Base-by-base conservation (phyloP, 2,113 vertebrate genomes). In the Oryzias celebensis region DNA sequence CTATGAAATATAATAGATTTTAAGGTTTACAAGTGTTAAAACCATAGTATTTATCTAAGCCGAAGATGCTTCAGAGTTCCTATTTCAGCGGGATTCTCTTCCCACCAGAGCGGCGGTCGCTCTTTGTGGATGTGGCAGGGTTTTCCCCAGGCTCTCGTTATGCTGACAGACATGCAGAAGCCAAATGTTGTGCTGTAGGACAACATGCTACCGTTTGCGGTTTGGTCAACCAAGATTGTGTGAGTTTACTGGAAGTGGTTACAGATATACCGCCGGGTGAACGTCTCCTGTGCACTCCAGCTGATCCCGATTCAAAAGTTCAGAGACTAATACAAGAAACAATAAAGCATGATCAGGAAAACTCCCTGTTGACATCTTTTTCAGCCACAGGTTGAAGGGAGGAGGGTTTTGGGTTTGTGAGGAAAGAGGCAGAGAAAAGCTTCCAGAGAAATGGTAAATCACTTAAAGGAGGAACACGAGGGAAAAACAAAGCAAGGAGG, bases 341-440 rank as follows among this genome's bases (percentile, higher is more conserved):
- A 78, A 78, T 88, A 87, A 87, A 88, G 84, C 77, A 81, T 77
- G 71, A 75, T 73, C 75, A 77, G 68, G 75, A 75, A 62, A 65
- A 71, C 70, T 68, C 68, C 75, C 60, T 65, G 67, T 80, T 81
- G 77, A 74, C 75, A 56, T 78, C 47, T 63, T 22, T 53, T 63
- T 28, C 78, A 60, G 82, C 58, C 26, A 44, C 60, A 51, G 73
- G 62, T 68, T 80, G 62, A 5, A 50, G 68, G 75, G 80, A 67
- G 86, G 87, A 87, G 86, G 77, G 78, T 54, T 88, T 88, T 87
- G 78, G 70, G 74, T 66, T 81, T 82, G 85, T 86, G 80, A 63
- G 80, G 67, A 77, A 73, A 58, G 66, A 65, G 72, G 73, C 7
- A 14, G 61, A 54, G 71, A 56, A 58, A 72, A 52, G 26, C 72